phyloP scores from a whole-genome alignment of 2,888 invertebrate genomes.

The Ferrisia virgata region DNA sequence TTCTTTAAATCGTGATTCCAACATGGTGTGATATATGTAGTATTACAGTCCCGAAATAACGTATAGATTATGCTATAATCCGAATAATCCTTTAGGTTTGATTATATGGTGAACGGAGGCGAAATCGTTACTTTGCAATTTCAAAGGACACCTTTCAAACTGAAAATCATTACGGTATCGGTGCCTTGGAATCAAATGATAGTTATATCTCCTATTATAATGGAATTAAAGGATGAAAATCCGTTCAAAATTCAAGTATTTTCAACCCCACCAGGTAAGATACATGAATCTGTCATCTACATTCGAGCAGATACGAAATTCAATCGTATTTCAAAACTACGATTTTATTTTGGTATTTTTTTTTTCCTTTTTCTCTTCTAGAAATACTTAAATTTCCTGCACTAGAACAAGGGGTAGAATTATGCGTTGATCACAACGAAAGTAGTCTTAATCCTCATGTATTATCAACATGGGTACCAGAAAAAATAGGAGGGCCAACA shows the following conservation, averaged over 20 bases:
- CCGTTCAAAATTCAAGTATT: constrained; percentile 20
- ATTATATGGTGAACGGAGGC: constrained; percentile 97
- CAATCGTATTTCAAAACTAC: neutral
- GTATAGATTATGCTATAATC: neutral
- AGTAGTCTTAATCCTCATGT: constrained; percentile 79
- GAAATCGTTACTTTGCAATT: constrained; percentile 95
- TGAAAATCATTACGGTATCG: constrained; percentile 82
- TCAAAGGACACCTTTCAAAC: constrained; percentile 89
- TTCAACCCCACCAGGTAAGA: constrained; percentile 22
- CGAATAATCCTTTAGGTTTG: constrained; percentile 71
- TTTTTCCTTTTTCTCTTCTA: neutral
- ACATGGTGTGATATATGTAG: neutral
- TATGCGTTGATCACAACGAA: constrained; percentile 83
- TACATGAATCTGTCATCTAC: too few relatives aligned
- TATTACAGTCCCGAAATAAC: neutral
- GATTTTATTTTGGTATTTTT: neutral
- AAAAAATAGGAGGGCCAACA: constrained; percentile 80
- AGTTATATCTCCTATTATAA: constrained; percentile 81
- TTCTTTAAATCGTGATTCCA: neutral
- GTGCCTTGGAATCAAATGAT: constrained; percentile 99
- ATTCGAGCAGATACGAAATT: too few relatives aligned
- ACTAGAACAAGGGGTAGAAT: constrained; percentile 53
- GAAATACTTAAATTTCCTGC: constrained; percentile 37
- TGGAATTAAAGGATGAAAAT: constrained; percentile 69
- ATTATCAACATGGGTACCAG: constrained; percentile 85